Conservation (phyloP, 2,888 invertebrate genomes). For the Pterostichus niger region DNA sequence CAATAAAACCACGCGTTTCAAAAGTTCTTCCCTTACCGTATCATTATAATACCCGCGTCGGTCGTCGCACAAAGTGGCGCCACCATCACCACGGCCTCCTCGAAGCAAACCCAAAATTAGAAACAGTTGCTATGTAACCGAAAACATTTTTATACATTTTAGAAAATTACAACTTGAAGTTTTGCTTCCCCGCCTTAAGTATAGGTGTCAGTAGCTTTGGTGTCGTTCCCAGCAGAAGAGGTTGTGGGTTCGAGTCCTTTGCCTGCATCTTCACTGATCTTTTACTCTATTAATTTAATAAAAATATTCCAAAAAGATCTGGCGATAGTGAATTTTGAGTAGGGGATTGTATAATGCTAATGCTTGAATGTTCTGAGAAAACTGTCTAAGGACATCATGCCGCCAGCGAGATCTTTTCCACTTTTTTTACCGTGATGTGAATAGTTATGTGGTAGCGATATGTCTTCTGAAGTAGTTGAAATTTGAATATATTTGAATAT, state of each 20-base stretch:
- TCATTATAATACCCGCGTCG: constrained; percentile 32
- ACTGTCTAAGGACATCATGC: not conserved
- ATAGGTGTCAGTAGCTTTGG: constrained; percentile 57
- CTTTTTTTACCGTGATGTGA: constrained; percentile 31
- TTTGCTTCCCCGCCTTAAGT: constrained; percentile 71
- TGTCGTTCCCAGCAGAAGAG: not conserved
- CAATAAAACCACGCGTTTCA: constrained; percentile 39
- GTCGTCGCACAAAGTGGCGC: constrained; percentile 56
- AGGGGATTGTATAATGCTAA: constrained; percentile 28
- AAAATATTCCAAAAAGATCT: constrained; percentile 60
- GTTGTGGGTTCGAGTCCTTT: not conserved
- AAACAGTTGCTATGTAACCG: constrained; percentile 58
- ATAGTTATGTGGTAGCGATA: constrained; percentile 41
- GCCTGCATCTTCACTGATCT: constrained; percentile 1
- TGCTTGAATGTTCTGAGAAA: constrained; percentile 33
- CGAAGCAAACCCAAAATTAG: constrained; percentile 58
- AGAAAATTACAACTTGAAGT: constrained; percentile 73
- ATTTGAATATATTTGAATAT: constrained; percentile 55
- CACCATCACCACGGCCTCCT: constrained; percentile 35
- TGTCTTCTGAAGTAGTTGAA: constrained; percentile 50
- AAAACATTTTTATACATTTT: constrained; percentile 74
- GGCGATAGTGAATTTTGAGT: constrained; percentile 60
- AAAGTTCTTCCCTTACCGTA: not conserved
- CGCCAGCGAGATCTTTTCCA: constrained; percentile 17
- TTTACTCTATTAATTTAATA: constrained; percentile 52